Conservation (phyloP, 1,140 invertebrate genomes). For the Prorops nasuta region DNA sequence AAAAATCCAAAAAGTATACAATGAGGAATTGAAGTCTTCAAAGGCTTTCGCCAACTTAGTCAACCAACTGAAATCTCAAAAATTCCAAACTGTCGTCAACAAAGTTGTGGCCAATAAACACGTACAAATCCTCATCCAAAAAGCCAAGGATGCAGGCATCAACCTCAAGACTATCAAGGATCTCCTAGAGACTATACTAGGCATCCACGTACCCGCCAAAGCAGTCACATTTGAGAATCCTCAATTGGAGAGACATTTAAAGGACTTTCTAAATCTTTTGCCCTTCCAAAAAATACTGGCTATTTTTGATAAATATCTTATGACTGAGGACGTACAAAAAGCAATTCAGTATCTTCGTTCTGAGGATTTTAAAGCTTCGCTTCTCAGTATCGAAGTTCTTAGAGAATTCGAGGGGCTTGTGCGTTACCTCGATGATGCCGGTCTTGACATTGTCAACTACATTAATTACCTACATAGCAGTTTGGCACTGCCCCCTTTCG, state of each 20-base stretch:
- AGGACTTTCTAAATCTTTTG: constrained; percentile 20
- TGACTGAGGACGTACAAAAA: constrained; percentile 23
- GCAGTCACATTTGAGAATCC: not conserved
- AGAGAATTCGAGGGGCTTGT: constrained; percentile 17
- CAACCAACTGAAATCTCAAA: not conserved
- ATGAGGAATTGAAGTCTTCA: constrained; percentile 11
- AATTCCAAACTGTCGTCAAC: constrained; percentile 14
- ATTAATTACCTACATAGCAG: constrained; percentile 13
- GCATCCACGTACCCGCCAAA: constrained; percentile 3
- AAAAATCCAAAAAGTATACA: constrained; percentile 9
- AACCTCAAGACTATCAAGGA: not conserved
- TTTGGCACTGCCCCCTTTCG: constrained; percentile 20
- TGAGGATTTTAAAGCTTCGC: constrained; percentile 23
- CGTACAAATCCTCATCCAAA: not conserved
- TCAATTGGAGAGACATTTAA: constrained; percentile 14
- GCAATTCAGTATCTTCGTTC: constrained; percentile 12
- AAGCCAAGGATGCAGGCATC: not conserved
- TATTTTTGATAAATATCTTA: constrained; percentile 7
- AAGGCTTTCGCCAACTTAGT: constrained; percentile 5
- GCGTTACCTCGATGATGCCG: constrained; percentile 17
- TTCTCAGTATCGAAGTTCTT: constrained; percentile 16
- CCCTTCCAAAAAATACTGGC: constrained; percentile 10
- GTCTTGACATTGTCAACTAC: constrained; percentile 5
- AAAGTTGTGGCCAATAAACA: not conserved
- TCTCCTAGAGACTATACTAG: constrained; percentile 2